Evolutionary conservation across 2,888 invertebrate genomes (phyloP).

Genomic region (Gymnosoma rotundatum): DNA sequence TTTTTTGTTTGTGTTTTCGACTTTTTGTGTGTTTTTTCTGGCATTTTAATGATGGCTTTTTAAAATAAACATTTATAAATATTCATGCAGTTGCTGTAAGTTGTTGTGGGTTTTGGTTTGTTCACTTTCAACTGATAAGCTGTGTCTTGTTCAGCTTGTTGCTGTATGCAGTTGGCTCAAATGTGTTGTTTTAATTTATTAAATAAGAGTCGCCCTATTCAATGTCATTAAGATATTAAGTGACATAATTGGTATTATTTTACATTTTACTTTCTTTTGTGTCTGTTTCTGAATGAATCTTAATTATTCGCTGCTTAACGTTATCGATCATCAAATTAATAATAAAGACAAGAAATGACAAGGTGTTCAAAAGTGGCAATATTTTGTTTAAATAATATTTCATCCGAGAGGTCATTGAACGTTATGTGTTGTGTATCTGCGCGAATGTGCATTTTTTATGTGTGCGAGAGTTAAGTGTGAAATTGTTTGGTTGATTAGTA

Average conservation of each 20-base stretch:
- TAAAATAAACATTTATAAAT: constrained; percentile 41
- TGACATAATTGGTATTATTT: constrained; percentile 59
- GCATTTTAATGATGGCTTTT: constrained; percentile 29
- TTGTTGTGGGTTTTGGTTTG: constrained; percentile 25
- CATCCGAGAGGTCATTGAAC: constrained; percentile 52
- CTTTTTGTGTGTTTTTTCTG: background rate
- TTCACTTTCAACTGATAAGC: constrained; percentile 7
- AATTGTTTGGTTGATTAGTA: constrained; percentile 48
- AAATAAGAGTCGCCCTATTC: constrained; percentile 48
- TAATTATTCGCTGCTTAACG: background rate
- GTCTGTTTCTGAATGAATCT: constrained; percentile 10
- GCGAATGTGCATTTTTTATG: background rate
- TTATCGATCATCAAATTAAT: background rate
- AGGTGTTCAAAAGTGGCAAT: constrained; percentile 40
- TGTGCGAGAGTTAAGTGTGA: constrained; percentile 22
- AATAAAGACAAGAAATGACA: constrained; percentile 20
- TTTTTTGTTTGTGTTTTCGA: constrained; percentile 28
- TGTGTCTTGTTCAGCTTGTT: constrained; percentile 34
- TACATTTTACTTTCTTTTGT: constrained; percentile 38
- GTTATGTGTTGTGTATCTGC: background rate
- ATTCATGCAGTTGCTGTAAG: constrained; percentile 40
- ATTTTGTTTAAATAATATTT: constrained; percentile 22
- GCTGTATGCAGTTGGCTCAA: constrained; percentile 29
- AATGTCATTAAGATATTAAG: constrained; percentile 59
- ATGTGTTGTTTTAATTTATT: constrained; percentile 21